Conservation (phyloP, 2,888 invertebrate species). For the Anarsia innoxiella region DNA sequence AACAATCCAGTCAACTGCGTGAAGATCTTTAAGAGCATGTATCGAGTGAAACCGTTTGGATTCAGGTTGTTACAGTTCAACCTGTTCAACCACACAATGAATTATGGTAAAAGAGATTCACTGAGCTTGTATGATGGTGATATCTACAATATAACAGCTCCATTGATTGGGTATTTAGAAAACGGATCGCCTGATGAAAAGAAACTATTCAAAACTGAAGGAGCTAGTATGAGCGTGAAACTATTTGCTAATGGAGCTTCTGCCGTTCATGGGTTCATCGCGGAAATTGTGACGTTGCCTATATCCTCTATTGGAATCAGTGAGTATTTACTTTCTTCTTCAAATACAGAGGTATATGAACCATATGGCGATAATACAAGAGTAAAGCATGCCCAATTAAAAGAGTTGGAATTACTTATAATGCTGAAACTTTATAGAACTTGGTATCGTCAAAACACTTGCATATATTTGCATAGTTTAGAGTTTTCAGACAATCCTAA, state of each 20-base stretch:
- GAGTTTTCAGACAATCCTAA: too few relatives aligned
- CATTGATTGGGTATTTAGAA: conserved; percentile 81
- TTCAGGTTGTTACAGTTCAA: conserved; percentile 93
- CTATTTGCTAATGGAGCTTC: conserved; percentile 97
- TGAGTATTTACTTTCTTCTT: too few relatives aligned
- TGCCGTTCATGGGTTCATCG: conserved; percentile 95
- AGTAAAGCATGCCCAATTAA: too few relatives aligned
- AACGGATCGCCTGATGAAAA: conserved; percentile 82
- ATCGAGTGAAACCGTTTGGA: conserved; percentile 90
- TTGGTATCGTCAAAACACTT: too few relatives aligned
- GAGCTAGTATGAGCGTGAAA: conserved; percentile 90
- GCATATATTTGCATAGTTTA: too few relatives aligned
- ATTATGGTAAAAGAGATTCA: conserved; percentile 87
- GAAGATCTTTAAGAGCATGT: conserved; percentile 94
- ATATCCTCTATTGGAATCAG: conserved; percentile 92
- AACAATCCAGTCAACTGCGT: conserved; percentile 97
- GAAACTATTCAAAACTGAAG: conserved; percentile 82
- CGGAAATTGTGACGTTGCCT: conserved; percentile 96
- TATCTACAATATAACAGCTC: conserved; percentile 88
- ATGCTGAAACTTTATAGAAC: too few relatives aligned
- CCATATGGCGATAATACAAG: too few relatives aligned
- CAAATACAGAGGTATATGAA: too few relatives aligned
- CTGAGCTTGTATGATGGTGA: conserved; percentile 94
- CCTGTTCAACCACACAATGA: conserved; percentile 89
- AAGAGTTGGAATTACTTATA: too few relatives aligned